Percentiles rank a stretch among this genome's conserved stretches.
phyloP scores from a whole-genome alignment of 2,888 invertebrate genomes.

The Helleia helle region DNA sequence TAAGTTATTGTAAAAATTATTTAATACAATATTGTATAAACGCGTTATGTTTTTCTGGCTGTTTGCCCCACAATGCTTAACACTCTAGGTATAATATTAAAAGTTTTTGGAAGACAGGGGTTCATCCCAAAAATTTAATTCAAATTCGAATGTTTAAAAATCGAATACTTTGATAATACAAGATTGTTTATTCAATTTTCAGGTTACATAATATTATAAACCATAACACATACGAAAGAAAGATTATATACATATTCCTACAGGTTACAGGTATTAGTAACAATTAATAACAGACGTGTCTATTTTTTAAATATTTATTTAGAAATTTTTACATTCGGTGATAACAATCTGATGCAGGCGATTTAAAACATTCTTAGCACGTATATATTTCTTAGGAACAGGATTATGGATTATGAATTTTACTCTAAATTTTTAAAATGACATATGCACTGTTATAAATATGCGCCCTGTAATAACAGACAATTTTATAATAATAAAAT shows the following conservation, averaged over 20 bases:
- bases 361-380: constrained; percentile 4
- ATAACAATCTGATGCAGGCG: constrained; percentile 46
- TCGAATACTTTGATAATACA: constrained; percentile 1
- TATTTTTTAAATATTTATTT: background rate
- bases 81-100: constrained; percentile 31
- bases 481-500: no score
- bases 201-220: background rate
- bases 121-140: constrained; percentile 31
- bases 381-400: constrained; percentile 57
- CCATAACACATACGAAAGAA: background rate
- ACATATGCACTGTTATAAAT: no score
- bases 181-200: background rate
- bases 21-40: constrained; percentile 61
- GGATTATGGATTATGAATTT: constrained; percentile 27
- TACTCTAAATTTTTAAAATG: no score
- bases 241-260: background rate
- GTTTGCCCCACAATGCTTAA: constrained; percentile 27
- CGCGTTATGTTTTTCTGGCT: constrained; percentile 37
- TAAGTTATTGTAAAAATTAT: constrained; percentile 65
- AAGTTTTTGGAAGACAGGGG: constrained; percentile 65
- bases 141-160: constrained; percentile 8
- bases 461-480: no score
- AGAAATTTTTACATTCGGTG: constrained; percentile 25
- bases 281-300: background rate
- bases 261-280: no score